Percentiles rank a stretch among this genome's conserved stretches.
phyloP scores from a whole-genome alignment of 2,113 vertebrate genomes.

The Grammomys dolichurus region DNA sequence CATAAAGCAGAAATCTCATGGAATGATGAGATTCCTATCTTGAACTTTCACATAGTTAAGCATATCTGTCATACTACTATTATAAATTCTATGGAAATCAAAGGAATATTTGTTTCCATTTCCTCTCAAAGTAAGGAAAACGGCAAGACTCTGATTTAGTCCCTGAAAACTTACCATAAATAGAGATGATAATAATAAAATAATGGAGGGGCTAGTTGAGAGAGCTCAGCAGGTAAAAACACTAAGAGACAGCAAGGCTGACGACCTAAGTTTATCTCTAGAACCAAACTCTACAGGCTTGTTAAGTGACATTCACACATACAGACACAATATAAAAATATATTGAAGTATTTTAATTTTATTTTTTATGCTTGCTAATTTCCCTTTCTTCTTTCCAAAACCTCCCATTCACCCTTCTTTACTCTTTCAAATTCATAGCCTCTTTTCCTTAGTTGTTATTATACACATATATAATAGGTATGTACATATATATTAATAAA shows the following conservation, averaged over 20 bases:
- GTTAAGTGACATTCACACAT: not conserved
- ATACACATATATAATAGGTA: not conserved
- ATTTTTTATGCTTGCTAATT: not conserved
- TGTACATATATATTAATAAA: not conserved
- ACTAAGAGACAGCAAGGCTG: not conserved
- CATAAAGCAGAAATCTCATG: not conserved
- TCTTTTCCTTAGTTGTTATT: not conserved
- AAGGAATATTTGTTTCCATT: not conserved
- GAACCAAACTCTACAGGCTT: not conserved
- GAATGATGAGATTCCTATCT: not conserved
- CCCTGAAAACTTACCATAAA: not conserved
- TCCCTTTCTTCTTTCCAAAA: not conserved
- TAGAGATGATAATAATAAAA: not conserved
- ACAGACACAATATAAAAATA: not conserved
- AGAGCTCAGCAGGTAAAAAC: not conserved
- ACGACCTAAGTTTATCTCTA: not conserved
- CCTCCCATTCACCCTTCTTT: too few species aligned
- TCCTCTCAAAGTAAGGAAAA: not conserved
- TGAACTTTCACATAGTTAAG: not conserved
- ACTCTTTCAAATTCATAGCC: not conserved
- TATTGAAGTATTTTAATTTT: not conserved
- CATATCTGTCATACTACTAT: not conserved
- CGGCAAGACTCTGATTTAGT: not conserved
- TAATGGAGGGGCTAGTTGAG: not conserved
- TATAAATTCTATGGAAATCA: not conserved